A percentile compares a stretch with the other conserved stretches of the same genome.
These are phyloP conservation scores for Poeciliopsis prolifica DNA, from an alignment of 2,113 vertebrate species.

Conservation along the genomic window DNA sequence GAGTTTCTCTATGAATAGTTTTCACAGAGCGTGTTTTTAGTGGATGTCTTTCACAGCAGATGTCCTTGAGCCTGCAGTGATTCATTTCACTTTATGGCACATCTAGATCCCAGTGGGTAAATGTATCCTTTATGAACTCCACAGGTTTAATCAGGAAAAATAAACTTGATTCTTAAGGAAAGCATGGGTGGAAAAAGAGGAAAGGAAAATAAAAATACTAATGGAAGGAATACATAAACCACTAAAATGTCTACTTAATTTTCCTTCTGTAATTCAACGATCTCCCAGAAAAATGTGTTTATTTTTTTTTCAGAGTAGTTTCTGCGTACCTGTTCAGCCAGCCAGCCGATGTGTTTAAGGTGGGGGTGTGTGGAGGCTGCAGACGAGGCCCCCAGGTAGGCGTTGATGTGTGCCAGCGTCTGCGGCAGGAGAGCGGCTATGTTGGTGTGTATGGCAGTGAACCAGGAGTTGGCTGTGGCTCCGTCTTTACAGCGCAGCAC, in stretches of 20 bases:
- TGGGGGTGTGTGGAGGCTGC: conserved; percentile 80
- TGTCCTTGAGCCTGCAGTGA: not conserved
- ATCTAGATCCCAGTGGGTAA: not conserved
- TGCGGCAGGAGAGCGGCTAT: conserved; percentile 92
- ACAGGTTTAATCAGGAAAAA: not conserved
- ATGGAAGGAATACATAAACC: not conserved
- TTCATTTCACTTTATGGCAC: not conserved
- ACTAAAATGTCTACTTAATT: not conserved
- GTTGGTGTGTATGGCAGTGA: conserved; percentile 92
- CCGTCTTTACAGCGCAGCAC: conserved; percentile 94
- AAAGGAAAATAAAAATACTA: not conserved
- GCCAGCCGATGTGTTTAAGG: conserved; percentile 93
- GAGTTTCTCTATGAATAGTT: not conserved
- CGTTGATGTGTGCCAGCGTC: conserved; percentile 89
- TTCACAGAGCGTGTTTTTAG: no score
- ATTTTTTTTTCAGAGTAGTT: not conserved
- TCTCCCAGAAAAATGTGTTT: not conserved
- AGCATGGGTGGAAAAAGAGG: not conserved
- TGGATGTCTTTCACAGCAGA: not conserved
- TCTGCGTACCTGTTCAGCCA: conserved; percentile 90
- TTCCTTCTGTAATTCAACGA: not conserved
- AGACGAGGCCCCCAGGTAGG: conserved; percentile 83
- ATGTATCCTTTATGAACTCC: not conserved
- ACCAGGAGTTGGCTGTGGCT: conserved; percentile 91
- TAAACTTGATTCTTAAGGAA: not conserved